Evolutionary conservation across 2,888 invertebrate species (phyloP).

Genomic region (Andrena fulva): DNA sequence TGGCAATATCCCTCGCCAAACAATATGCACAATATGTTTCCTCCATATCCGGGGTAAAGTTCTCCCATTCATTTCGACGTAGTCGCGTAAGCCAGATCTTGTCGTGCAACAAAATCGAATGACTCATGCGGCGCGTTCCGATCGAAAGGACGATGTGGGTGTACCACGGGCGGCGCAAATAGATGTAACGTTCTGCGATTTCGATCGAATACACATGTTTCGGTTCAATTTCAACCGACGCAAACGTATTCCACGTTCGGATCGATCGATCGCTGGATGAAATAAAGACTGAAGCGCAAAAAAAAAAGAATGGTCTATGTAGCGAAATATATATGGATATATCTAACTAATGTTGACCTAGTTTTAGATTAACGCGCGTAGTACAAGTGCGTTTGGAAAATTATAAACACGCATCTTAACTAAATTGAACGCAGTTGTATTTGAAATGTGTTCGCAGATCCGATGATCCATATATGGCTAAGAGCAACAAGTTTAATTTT

Average conservation of each 20-base stretch:
- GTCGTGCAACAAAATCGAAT: neutral
- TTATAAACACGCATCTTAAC: neutral
- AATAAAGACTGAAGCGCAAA: neutral
- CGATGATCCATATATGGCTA: too few species aligned
- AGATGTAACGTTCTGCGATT: neutral
- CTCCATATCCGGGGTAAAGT: slow-evolving; percentile 81
- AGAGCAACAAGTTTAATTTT: neutral
- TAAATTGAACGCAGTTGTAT: neutral
- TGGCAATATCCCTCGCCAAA: slow-evolving; percentile 83
- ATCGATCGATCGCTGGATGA: neutral
- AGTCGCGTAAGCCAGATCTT: neutral
- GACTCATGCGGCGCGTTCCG: neutral
- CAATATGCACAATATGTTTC: slow-evolving; percentile 82
- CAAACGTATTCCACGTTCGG: neutral
- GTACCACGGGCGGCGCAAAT: slow-evolving; percentile 1
- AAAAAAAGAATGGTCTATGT: neutral
- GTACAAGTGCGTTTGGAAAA: neutral
- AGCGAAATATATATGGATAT: neutral
- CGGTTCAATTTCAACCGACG: neutral
- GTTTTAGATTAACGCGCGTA: slow-evolving; percentile 17
- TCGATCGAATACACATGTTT: neutral
- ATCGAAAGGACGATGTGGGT: neutral
- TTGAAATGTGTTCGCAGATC: too few species aligned
- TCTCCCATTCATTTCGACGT: neutral
- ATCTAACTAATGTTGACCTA: slow-evolving; percentile 13